phyloP scores from a whole-genome alignment of 2,113 vertebrate genomes.

The Gila orcuttii region DNA sequence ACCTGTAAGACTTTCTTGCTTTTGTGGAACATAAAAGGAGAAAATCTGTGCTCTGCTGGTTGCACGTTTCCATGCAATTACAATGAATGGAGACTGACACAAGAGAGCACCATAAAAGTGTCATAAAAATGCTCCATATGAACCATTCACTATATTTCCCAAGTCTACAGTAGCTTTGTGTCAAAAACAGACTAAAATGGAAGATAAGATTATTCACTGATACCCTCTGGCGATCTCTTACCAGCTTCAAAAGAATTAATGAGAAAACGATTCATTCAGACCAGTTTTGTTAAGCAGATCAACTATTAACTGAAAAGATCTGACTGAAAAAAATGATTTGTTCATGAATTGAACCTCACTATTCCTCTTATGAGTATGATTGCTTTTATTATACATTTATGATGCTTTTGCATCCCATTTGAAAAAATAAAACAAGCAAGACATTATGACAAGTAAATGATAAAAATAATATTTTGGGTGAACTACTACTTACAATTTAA shows the following conservation, averaged over 20 bases:
- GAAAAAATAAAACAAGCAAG: too few relatives aligned
- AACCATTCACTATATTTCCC: neutral
- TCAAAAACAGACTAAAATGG: neutral
- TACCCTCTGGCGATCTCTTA: neutral
- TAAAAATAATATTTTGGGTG: neutral
- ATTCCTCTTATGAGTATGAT: too few relatives aligned
- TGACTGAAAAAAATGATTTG: too few relatives aligned
- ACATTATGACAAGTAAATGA: neutral
- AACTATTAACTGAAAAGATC: too few relatives aligned
- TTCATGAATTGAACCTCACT: too few relatives aligned
- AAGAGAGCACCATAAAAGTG: constrained; percentile 3
- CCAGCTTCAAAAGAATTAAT: neutral
- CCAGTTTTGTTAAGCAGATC: too few relatives aligned
- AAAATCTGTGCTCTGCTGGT: neutral
- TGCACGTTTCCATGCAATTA: neutral
- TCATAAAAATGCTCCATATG: neutral
- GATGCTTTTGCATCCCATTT: too few relatives aligned
- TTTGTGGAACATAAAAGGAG: neutral
- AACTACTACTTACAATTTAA: neutral
- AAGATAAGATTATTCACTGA: neutral
- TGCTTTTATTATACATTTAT: too few relatives aligned
- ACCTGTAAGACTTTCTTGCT: neutral
- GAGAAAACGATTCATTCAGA: neutral
- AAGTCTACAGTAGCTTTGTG: neutral
- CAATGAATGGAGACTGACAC: neutral